A percentile compares a stretch with the other conserved stretches of the same genome.
phyloP scores from a whole-genome alignment of 2,888 invertebrate genomes.

The Drosophila fungiperda region DNA sequence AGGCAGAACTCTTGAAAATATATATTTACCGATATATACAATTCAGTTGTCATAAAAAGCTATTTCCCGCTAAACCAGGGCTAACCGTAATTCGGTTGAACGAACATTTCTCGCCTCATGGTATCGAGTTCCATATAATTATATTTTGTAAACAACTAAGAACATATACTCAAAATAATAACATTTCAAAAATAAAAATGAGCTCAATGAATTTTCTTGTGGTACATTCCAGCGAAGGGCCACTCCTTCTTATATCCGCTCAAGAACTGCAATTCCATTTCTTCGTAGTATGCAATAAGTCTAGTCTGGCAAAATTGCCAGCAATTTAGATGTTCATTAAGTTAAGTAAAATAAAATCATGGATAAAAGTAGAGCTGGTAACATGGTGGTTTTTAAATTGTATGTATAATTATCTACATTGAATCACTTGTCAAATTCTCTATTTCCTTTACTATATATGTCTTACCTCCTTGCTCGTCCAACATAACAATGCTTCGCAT shows the following conservation, averaged over 20 bases:
- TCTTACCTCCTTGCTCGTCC: slow-evolving; percentile 99
- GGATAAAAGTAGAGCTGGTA: neutral
- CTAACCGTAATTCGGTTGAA: too few relatives aligned
- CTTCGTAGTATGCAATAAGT: neutral
- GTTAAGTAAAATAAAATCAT: neutral
- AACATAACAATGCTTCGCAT: slow-evolving; percentile 99
- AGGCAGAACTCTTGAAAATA: too few relatives aligned
- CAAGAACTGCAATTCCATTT: neutral
- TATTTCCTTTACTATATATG: slow-evolving; percentile 32
- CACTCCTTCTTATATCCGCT: neutral
- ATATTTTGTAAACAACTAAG: too few relatives aligned
- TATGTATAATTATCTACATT: slow-evolving; percentile 7
- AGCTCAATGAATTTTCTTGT: neutral
- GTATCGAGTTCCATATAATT: too few relatives aligned
- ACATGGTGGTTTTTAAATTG: neutral
- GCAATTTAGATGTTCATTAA: neutral
- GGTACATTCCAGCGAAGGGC: neutral
- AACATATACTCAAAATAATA: too few relatives aligned
- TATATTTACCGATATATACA: too few relatives aligned
- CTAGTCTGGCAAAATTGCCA: neutral
- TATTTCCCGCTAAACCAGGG: too few relatives aligned
- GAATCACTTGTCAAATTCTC: slow-evolving; percentile 4
- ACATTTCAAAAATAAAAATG: too few relatives aligned
- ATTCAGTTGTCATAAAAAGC: too few relatives aligned
- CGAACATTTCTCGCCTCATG: too few relatives aligned